Conservation (phyloP, 92 coral and sea anemone species). For the Paragorgia papillata region DNA sequence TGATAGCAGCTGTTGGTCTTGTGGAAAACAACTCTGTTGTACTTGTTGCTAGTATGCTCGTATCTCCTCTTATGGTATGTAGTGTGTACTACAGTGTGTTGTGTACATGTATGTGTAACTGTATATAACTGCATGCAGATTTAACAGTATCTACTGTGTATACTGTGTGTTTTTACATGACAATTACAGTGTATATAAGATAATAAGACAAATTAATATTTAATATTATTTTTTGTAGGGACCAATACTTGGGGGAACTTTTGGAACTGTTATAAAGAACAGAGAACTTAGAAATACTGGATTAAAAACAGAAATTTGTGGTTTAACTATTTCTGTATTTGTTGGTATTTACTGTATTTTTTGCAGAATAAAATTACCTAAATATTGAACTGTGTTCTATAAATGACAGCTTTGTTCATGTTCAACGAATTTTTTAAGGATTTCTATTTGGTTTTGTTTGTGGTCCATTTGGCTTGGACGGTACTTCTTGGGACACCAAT, state of each 20-base stretch:
- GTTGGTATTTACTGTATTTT: slow-evolving; percentile 14
- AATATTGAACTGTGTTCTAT: no score
- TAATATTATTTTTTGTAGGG: slow-evolving; percentile 18
- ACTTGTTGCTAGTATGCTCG: slow-evolving; percentile 29
- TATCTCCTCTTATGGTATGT: slow-evolving; percentile 42
- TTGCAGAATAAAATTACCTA: background rate
- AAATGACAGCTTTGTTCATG: background rate
- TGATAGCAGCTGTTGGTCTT: slow-evolving; percentile 37
- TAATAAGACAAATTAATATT: background rate
- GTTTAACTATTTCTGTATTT: slow-evolving; percentile 16
- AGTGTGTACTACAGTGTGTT: background rate
- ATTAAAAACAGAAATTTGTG: slow-evolving; percentile 35
- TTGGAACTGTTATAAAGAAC: slow-evolving; percentile 29
- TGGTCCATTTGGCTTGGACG: slow-evolving; percentile 23
- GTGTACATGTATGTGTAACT: background rate
- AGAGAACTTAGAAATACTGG: slow-evolving; percentile 15
- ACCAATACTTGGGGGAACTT: slow-evolving; percentile 36
- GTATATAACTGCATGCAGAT: background rate
- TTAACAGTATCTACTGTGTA: no score
- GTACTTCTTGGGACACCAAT: slow-evolving; percentile 3
- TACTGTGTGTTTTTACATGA: no score
- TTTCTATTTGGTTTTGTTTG: slow-evolving; percentile 35
- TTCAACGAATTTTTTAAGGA: background rate
- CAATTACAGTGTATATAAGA: no score
- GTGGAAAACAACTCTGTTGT: slow-evolving; percentile 40